Evolutionary conservation across 2,113 vertebrate genomes (phyloP).

Genomic region (Anser cygnoides): DNA sequence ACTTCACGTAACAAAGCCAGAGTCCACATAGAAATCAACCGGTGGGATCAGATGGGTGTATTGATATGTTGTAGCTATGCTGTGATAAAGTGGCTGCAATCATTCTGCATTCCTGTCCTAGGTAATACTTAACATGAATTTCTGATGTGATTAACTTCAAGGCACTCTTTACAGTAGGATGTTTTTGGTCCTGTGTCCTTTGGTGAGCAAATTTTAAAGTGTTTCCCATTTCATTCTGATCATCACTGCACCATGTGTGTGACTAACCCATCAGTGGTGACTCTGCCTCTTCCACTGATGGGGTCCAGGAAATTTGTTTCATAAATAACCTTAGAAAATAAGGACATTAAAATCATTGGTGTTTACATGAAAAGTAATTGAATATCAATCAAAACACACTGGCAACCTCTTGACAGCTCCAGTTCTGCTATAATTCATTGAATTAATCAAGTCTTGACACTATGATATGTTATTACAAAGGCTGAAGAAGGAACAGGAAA

Average conservation of each 20-base stretch:
- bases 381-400: constrained; percentile 20
- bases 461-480: constrained; percentile 28
- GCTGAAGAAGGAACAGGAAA: constrained; percentile 44
- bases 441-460: constrained; percentile 59
- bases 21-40: background rate
- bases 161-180: background rate
- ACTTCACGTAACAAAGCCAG: background rate
- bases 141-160: background rate
- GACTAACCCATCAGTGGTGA: background rate
- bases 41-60: too few species aligned
- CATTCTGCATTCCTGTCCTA: background rate
- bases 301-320: constrained; percentile 44
- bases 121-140: background rate
- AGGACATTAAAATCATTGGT: constrained; percentile 48
- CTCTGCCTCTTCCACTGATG: background rate
- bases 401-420: constrained; percentile 1
- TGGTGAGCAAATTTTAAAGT: background rate
- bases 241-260: background rate
- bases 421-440: constrained; percentile 43
- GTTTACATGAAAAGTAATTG: constrained; percentile 53
- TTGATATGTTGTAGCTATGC: rapidly evolving
- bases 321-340: constrained; percentile 51
- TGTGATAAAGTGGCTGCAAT: rapidly evolving
- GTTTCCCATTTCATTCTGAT: background rate
- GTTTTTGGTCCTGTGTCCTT: background rate